phyloP scores from a whole-genome alignment of 1,140 invertebrate genomes.

The Teleopsis dalmanni region DNA sequence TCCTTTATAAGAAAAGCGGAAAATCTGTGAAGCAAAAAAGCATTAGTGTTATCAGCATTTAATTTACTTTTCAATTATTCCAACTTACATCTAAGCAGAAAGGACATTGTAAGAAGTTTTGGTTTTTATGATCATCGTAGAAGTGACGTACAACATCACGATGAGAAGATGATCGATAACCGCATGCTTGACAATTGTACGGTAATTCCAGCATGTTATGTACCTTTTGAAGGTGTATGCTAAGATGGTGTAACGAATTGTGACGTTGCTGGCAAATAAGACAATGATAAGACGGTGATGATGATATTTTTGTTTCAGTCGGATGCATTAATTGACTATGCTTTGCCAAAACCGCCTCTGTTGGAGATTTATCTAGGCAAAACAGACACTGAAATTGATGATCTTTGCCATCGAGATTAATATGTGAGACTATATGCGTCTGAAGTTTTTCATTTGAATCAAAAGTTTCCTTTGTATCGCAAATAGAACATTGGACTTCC shows the following conservation, averaged over 20 bases:
- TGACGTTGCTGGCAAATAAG: conserved; percentile 58
- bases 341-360: conserved; percentile 45
- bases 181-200: conserved; percentile 66
- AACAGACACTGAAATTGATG: conserved; percentile 50
- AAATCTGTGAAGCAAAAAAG: conserved; percentile 25
- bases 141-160: conserved; percentile 66
- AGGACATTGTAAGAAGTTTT: conserved; percentile 60
- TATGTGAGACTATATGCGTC: conserved; percentile 62
- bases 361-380: conserved; percentile 49
- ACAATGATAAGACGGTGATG: conserved; percentile 51
- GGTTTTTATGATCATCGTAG: conserved; percentile 55
- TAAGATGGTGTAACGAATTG: conserved; percentile 54
- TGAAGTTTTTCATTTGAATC: conserved; percentile 57
- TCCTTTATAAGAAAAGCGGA: conserved; percentile 34
- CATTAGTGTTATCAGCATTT: neutral
- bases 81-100: conserved; percentile 60
- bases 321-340: conserved; percentile 54
- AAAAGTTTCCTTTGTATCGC: conserved; percentile 47
- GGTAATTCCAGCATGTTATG: conserved; percentile 72
- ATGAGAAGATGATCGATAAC: conserved; percentile 67
- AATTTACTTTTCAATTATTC: neutral
- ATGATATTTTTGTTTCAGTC: conserved; percentile 51
- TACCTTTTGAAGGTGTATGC: conserved; percentile 66
- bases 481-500: conserved; percentile 52
- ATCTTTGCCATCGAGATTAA: conserved; percentile 42